Evolutionary conservation across 1,140 invertebrate genomes (phyloP).

Genomic region (Drosophila prosaltans): DNA sequence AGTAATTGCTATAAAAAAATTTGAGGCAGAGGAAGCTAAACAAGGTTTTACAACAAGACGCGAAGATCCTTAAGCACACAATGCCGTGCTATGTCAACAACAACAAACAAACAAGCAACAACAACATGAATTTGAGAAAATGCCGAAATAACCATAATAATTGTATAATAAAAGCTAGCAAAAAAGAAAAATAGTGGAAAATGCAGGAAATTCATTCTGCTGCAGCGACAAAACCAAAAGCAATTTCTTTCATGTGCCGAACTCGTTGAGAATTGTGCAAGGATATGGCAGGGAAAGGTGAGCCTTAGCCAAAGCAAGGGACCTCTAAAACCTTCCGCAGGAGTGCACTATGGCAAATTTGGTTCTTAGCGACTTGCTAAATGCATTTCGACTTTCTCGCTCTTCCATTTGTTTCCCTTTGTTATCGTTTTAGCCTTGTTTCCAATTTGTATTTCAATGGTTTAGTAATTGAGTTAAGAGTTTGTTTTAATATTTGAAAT

Average conservation of each 20-base stretch:
- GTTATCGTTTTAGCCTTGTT: conserved; percentile 29
- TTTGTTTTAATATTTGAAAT: conserved; percentile 56
- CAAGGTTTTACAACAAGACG: background rate
- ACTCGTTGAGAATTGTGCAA: conserved; percentile 30
- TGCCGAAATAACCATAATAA: conserved; percentile 59
- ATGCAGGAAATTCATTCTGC: conserved; percentile 64
- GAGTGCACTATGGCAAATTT: conserved; percentile 4
- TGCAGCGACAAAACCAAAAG: conserved; percentile 29
- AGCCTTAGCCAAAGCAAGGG: background rate
- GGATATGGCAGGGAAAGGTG: background rate
- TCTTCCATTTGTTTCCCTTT: conserved; percentile 27
- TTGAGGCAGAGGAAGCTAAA: conserved; percentile 1
- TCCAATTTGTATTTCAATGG: conserved; percentile 58
- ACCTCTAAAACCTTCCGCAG: background rate
- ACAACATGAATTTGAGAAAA: conserved; percentile 35
- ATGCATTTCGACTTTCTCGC: conserved; percentile 17
- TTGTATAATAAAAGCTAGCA: conserved; percentile 13
- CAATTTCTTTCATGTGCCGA: conserved; percentile 38
- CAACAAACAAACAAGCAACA: conserved; percentile 23
- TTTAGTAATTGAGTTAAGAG: conserved; percentile 68
- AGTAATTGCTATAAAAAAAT: conserved; percentile 21
- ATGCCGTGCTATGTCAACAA: conserved; percentile 60
- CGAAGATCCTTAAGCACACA: conserved; percentile 59
- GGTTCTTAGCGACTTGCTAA: conserved; percentile 31
- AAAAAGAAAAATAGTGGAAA: conserved; percentile 30